A percentile compares a stretch with the other conserved stretches of the same genome.
Evolutionary conservation across 2,888 invertebrate genomes (phyloP).

Genomic region (Mystacides longicornis): DNA sequence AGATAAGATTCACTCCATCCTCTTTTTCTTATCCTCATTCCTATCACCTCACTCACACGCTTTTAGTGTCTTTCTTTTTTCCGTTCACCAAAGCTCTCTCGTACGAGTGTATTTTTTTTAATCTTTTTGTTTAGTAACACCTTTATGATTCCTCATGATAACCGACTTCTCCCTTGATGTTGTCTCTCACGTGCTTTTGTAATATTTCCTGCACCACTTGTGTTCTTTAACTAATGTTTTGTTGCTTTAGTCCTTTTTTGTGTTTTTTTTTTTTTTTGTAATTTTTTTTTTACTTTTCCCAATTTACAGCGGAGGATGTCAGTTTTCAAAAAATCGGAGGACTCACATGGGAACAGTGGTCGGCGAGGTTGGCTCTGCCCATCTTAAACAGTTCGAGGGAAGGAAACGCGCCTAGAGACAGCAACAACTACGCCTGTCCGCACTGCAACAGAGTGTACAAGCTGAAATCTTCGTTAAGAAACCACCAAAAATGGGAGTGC

Average conservation of each 20-base stretch:
- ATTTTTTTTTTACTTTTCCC: neutral
- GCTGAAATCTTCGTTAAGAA: slow-evolving; percentile 74
- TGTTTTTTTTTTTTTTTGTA: neutral
- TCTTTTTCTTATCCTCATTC: neutral
- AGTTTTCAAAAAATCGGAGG: slow-evolving; percentile 64
- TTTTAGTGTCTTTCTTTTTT: neutral
- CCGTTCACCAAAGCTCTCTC: too few relatives aligned
- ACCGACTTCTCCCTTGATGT: too few relatives aligned
- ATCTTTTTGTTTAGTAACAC: too few relatives aligned
- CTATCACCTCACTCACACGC: neutral
- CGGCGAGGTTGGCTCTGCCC: slow-evolving; percentile 66
- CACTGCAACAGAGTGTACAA: slow-evolving; percentile 82
- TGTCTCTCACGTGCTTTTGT: too few relatives aligned
- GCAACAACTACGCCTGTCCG: slow-evolving; percentile 56
- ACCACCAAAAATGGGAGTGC: slow-evolving; percentile 82
- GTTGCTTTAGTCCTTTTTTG: neutral
- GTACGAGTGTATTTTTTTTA: too few relatives aligned
- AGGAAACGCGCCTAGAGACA: slow-evolving; percentile 34
- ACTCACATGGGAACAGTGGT: slow-evolving; percentile 67
- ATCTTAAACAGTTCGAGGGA: slow-evolving; percentile 54
- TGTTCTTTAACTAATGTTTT: too few relatives aligned
- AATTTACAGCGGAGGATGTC: slow-evolving; percentile 55
- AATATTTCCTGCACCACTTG: too few relatives aligned
- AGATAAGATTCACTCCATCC: neutral
- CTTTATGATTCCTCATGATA: too few relatives aligned